Evolutionary conservation across 2,888 invertebrate species (phyloP).

Genomic region (Artemia sp.): DNA sequence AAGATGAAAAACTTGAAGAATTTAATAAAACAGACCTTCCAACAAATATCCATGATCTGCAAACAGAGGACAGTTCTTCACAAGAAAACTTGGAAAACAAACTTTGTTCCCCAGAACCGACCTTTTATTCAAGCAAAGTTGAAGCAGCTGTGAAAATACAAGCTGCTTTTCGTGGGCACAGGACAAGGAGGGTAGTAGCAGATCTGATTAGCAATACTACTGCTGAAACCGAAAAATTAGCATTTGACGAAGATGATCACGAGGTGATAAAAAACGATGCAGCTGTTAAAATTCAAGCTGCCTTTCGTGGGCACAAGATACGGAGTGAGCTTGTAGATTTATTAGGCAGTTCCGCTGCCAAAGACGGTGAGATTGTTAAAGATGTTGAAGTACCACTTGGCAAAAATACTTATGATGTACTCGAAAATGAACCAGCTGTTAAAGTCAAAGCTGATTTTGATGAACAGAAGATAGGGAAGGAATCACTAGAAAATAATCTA

Average conservation of each 20-base stretch:
- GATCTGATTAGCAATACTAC: too few relatives aligned
- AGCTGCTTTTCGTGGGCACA: slow-evolving; percentile 21
- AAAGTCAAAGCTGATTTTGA: background rate
- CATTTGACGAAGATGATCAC: too few relatives aligned
- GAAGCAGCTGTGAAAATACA: slow-evolving; percentile 21
- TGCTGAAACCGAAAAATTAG: too few relatives aligned
- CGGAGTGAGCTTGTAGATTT: background rate
- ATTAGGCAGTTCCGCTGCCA: background rate
- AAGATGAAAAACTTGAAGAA: too few relatives aligned
- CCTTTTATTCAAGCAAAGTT: background rate
- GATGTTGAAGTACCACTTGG: background rate
- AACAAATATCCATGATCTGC: too few relatives aligned
- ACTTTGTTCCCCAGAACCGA: too few relatives aligned
- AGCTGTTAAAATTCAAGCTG: slow-evolving; percentile 20
- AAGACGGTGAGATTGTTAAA: background rate
- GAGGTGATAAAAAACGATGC: slow-evolving; percentile 15
- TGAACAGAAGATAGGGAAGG: background rate
- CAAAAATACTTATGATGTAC: background rate
- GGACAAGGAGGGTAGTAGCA: background rate
- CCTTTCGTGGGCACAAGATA: slow-evolving; percentile 20
- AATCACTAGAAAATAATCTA: background rate
- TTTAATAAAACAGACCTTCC: too few relatives aligned
- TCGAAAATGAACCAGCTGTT: background rate
- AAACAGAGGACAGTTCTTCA: too few relatives aligned
- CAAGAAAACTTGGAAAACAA: too few relatives aligned